These are phyloP conservation scores for Copidosoma floridanum DNA, from an alignment of 1,140 invertebrate species.

Conservation along the genomic window DNA sequence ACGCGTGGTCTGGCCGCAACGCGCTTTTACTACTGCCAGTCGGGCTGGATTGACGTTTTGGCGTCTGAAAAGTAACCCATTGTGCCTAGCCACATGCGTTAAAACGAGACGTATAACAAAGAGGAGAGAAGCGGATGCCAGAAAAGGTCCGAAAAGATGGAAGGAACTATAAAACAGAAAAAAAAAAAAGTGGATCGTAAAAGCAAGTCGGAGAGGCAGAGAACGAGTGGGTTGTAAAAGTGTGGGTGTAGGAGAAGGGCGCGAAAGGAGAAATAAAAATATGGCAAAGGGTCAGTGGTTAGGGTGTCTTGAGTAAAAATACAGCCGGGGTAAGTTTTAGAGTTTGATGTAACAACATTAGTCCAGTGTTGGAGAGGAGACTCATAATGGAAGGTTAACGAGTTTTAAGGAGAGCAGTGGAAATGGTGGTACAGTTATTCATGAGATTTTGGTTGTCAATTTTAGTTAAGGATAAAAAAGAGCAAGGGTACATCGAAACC, in stretches of 20 bases:
- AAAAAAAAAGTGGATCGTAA: background rate
- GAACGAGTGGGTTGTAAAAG: too few species aligned
- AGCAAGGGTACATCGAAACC: too few species aligned
- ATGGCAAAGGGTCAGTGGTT: too few species aligned
- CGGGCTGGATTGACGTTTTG: slow-evolving; percentile 19
- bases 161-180: background rate
- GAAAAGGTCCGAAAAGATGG: background rate
- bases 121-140: background rate
- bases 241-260: background rate
- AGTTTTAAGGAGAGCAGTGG: too few species aligned
- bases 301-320: too few species aligned
- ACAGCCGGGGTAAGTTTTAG: too few species aligned
- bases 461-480: too few species aligned
- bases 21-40: slow-evolving; percentile 26
- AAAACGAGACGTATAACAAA: background rate
- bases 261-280: background rate
- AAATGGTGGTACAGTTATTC: too few species aligned
- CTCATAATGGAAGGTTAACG: too few species aligned
- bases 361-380: too few species aligned
- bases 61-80: background rate
- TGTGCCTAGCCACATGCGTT: background rate
- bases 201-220: background rate
- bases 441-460: too few species aligned
- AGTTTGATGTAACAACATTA: too few species aligned
- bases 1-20: slow-evolving; percentile 17